phyloP scores from a whole-genome alignment of 2,797 vertebrate genomes.

The Hirundo rustica region DNA sequence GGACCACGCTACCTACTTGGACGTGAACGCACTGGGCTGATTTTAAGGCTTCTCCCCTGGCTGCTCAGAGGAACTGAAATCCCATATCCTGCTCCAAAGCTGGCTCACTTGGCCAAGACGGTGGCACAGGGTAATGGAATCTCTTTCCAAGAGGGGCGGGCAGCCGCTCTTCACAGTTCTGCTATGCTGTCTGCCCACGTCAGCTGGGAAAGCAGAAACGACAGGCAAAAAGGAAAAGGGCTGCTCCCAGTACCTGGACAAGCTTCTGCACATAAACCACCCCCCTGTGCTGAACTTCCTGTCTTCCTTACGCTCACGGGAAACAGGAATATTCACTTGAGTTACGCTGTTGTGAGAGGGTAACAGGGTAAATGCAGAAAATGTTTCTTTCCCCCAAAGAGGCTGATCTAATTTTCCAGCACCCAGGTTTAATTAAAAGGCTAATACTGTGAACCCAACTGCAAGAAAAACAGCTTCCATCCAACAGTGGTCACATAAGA shows the following conservation, averaged over 20 bases:
- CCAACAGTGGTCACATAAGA: rapidly evolving
- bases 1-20: slow-evolving; percentile 21
- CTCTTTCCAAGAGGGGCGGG: background rate
- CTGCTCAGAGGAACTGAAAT: slow-evolving; percentile 28
- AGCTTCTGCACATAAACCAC: background rate
- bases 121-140: background rate
- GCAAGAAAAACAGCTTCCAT: background rate
- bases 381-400: background rate
- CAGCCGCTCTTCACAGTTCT: background rate
- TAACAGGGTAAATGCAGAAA: background rate
- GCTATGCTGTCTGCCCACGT: rapidly evolving
- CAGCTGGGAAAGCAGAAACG: background rate
- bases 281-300: background rate
- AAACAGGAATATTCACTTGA: background rate
- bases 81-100: background rate
- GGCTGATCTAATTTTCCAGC: background rate
- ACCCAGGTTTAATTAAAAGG: background rate
- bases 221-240: background rate
- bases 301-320: rapidly evolving
- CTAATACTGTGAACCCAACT: background rate
- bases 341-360: background rate
- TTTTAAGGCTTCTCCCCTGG: slow-evolving; percentile 44
- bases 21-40: slow-evolving; percentile 32
- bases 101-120: background rate
- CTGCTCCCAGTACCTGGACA: background rate